phyloP scores from a whole-genome alignment of 1,140 invertebrate species.

The Bradysia coprophila region DNA sequence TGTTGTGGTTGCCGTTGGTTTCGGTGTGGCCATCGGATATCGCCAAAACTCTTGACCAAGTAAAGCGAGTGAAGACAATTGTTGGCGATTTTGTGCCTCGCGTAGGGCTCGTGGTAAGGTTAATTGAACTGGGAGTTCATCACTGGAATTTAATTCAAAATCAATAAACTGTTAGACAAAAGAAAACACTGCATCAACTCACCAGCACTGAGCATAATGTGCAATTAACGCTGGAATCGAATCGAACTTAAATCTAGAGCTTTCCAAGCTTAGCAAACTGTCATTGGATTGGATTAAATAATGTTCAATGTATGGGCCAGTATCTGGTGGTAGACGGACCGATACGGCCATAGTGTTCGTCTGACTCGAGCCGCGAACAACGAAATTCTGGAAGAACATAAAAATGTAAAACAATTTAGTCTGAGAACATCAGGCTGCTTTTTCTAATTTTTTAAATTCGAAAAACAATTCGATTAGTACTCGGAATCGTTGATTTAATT shows the following conservation, averaged over 20 bases:
- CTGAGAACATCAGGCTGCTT: neutral
- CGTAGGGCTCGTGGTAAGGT: conserved; percentile 64
- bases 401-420: neutral
- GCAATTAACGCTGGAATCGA: conserved; percentile 80
- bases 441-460: neutral
- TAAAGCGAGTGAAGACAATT: conserved; percentile 73
- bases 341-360: conserved; percentile 86
- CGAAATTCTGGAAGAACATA: conserved; percentile 56
- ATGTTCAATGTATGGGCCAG: conserved; percentile 83
- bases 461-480: neutral
- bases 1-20: conserved; percentile 37
- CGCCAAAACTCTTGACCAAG: conserved; percentile 89
- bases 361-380: conserved; percentile 84
- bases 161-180: too few relatives aligned
- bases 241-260: conserved; percentile 80
- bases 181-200: conserved; percentile 21
- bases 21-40: conserved; percentile 60
- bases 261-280: conserved; percentile 71
- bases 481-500: neutral
- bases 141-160: conserved; percentile 46
- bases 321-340: conserved; percentile 66
- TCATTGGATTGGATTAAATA: conserved; percentile 79
- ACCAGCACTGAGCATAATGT: conserved; percentile 86
- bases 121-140: conserved; percentile 84
- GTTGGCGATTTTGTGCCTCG: conserved; percentile 72